Conservation (phyloP, 53 echinoderm and acorn worm species). For the Apostichopus leukothele region DNA sequence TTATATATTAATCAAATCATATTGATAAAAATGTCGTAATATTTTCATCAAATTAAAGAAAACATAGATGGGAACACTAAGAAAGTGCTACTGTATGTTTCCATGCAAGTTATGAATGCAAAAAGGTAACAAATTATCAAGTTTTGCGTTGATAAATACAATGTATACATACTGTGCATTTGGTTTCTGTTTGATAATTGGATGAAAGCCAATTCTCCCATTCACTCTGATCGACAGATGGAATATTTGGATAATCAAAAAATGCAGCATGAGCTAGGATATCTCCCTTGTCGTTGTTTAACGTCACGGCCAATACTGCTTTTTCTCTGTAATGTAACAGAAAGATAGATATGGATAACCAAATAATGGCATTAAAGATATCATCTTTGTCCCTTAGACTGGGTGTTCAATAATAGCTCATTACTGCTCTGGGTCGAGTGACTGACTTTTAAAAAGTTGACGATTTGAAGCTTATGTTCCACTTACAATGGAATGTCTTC, state of each 20-base stretch:
- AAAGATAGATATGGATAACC: not conserved
- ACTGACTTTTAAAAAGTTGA: no score
- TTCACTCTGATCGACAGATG: conserved; percentile 71
- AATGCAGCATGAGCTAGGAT: conserved; percentile 97
- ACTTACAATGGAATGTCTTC: no score
- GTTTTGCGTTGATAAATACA: not conserved
- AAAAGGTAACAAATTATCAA: not conserved
- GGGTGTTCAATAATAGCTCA: not conserved
- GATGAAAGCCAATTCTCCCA: conserved; percentile 93
- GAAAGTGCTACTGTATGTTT: no score
- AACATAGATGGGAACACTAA: no score
- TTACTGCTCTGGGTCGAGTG: not conserved
- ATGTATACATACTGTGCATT: conserved; percentile 56
- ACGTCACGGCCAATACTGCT: conserved; percentile 89
- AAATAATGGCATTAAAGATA: no score
- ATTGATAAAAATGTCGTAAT: no score
- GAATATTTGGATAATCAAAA: conserved; percentile 95
- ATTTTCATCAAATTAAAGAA: no score
- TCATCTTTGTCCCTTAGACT: no score
- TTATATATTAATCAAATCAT: no score
- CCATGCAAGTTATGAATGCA: no score
- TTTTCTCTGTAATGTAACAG: conserved; percentile 72
- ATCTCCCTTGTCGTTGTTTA: conserved; percentile 93
- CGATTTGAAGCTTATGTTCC: no score
- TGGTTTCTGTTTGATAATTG: conserved; percentile 64